These are phyloP conservation scores for Leptinotarsa haldemani DNA, from an alignment of 2,888 invertebrate genomes.

Conservation along the genomic window DNA sequence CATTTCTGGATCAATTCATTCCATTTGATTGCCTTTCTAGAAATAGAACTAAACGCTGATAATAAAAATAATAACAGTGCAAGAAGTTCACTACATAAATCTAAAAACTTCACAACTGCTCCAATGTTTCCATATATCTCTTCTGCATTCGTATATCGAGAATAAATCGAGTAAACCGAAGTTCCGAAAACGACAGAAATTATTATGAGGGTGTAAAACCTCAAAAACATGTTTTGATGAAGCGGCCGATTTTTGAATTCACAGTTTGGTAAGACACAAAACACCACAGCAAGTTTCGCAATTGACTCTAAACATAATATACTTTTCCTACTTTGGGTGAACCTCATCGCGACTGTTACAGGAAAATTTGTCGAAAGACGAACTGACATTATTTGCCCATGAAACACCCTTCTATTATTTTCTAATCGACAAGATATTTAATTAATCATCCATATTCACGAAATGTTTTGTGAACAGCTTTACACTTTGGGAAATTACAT, in stretches of 20 bases:
- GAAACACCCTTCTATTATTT: not conserved
- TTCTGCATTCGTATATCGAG: not conserved
- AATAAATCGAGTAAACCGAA: not conserved
- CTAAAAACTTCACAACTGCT: not conserved
- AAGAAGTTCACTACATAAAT: not conserved
- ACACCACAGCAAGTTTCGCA: not conserved
- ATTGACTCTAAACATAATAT: conserved; percentile 17
- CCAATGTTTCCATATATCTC: not conserved
- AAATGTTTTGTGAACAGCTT: not conserved
- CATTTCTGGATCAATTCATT: not conserved
- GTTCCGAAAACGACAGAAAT: not conserved
- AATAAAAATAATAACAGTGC: not conserved
- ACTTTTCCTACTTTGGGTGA: conserved; percentile 2
- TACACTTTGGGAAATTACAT: not conserved
- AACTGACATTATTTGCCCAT: not conserved
- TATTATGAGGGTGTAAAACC: not conserved
- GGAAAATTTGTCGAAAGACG: not conserved
- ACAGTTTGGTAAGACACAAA: conserved; percentile 7
- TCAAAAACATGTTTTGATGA: not conserved
- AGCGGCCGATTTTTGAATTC: not conserved
- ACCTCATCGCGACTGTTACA: not conserved
- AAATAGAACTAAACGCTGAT: not conserved
- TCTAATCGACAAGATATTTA: not conserved
- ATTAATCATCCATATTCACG: not conserved
- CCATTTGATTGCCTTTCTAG: conserved; percentile 1